phyloP scores from a whole-genome alignment of 2,888 invertebrate genomes.

The Callosobruchus maculatus region DNA sequence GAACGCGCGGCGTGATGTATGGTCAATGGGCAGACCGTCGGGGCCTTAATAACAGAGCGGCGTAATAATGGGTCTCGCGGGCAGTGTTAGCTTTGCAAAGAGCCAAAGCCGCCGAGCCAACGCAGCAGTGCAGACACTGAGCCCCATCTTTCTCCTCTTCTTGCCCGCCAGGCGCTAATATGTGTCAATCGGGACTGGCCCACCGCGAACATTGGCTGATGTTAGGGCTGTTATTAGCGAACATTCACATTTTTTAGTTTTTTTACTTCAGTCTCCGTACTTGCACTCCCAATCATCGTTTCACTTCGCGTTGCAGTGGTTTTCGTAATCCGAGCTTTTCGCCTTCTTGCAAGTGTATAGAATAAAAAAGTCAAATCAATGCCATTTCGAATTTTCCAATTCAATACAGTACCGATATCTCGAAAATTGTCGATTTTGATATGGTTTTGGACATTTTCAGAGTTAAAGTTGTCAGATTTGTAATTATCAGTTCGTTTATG shows the following conservation, averaged over 20 bases:
- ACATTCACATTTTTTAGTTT: neutral
- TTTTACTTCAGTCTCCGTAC: neutral
- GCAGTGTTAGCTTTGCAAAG: conserved; percentile 38
- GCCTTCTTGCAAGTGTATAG: too few species aligned
- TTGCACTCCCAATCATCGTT: too few species aligned
- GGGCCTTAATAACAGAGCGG: conserved; percentile 50
- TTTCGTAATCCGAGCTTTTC: too few species aligned
- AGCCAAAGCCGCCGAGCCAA: neutral
- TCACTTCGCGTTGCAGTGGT: too few species aligned
- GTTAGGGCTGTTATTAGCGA: neutral
- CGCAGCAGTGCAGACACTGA: neutral
- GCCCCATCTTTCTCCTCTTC: neutral
- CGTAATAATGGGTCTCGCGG: conserved; percentile 43
- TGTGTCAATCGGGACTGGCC: conserved; percentile 41
- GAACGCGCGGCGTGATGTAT: conserved; percentile 39
- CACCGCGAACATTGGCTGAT: conserved; percentile 16
- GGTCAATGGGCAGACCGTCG: conserved; percentile 47
- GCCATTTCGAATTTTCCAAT: too few species aligned
- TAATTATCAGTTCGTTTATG: too few species aligned
- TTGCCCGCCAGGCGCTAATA: conserved; percentile 32
- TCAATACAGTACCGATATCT: too few species aligned
- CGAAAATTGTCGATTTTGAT: too few species aligned
- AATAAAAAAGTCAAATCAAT: too few species aligned
- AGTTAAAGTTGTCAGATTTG: too few species aligned
- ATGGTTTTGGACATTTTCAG: too few species aligned